phyloP scores from a whole-genome alignment of 2,888 invertebrate genomes.

The Tyria jacobaeae region DNA sequence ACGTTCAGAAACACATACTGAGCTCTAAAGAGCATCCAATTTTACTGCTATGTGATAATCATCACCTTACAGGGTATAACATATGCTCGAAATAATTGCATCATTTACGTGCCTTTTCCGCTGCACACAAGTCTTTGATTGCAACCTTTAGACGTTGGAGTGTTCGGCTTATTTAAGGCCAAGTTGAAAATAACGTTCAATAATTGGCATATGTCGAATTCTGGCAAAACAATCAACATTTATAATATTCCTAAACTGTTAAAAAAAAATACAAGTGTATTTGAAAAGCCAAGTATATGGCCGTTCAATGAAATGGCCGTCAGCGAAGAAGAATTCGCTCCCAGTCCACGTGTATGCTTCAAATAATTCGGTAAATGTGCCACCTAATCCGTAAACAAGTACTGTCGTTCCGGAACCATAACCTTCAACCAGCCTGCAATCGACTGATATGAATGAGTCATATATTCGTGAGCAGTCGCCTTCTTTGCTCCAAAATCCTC shows the following conservation, averaged over 20 bases:
- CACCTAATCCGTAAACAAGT: neutral
- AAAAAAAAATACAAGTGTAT: slow-evolving; percentile 59
- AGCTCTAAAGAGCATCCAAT: slow-evolving; percentile 41
- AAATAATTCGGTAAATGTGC: slow-evolving; percentile 1
- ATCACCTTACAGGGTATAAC: neutral
- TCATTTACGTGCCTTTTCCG: neutral
- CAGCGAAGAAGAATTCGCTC: slow-evolving; percentile 36
- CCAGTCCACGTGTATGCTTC: slow-evolving; percentile 20
- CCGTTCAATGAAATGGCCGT: slow-evolving; percentile 34
- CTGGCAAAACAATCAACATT: slow-evolving; percentile 50
- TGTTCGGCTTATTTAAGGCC: slow-evolving; percentile 51
- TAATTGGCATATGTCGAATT: slow-evolving; percentile 53
- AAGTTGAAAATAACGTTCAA: slow-evolving; percentile 54
- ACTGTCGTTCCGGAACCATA: neutral
- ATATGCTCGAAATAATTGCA: slow-evolving; percentile 4
- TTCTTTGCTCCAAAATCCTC: neutral
- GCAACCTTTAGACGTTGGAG: slow-evolving; percentile 44
- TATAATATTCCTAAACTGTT: slow-evolving; percentile 13
- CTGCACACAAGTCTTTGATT: slow-evolving; percentile 7
- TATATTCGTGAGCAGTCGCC: neutral
- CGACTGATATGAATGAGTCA: neutral
- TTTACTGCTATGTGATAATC: slow-evolving; percentile 31
- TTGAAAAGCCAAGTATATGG: slow-evolving; percentile 46
- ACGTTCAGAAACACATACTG: neutral
- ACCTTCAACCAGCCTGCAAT: neutral